These are phyloP conservation scores for Halcyon smyrnensis DNA, from an alignment of 2,797 vertebrate species.

Conservation along the genomic window DNA sequence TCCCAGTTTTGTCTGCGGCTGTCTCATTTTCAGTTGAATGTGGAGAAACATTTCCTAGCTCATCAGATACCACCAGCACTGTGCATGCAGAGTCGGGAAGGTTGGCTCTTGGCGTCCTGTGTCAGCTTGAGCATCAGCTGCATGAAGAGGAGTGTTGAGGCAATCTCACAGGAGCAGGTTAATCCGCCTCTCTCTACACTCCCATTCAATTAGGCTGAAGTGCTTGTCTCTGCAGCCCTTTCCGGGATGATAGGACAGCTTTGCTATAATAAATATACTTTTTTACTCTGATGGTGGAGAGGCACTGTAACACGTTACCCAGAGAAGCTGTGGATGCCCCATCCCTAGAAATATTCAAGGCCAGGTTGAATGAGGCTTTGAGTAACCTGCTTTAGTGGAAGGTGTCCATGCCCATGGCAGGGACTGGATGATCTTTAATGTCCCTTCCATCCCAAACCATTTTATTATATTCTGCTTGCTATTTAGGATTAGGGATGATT, in stretches of 20 bases:
- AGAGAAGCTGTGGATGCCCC: neutral
- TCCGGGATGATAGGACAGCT: neutral
- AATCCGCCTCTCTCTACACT: neutral
- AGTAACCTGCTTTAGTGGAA: neutral
- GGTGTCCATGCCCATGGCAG: neutral
- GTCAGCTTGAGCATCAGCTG: neutral
- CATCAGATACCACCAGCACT: neutral
- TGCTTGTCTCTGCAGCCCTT: neutral
- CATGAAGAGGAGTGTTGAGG: neutral
- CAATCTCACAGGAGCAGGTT: neutral
- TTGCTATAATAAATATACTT: neutral
- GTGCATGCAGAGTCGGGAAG: neutral
- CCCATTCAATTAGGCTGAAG: neutral
- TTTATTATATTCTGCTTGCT: neutral
- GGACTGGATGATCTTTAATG: neutral
- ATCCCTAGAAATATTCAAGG: neutral
- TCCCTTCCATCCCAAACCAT: neutral
- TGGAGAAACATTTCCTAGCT: neutral
- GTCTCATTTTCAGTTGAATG: neutral
- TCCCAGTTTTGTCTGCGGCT: neutral
- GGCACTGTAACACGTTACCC: neutral
- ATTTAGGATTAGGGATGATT: neutral
- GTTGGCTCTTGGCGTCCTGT: neutral
- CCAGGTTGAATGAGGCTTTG: neutral
- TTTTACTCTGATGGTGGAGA: neutral